phyloP scores from a whole-genome alignment of 2,113 vertebrate genomes.

The Ptilonorhynchus violaceus region DNA sequence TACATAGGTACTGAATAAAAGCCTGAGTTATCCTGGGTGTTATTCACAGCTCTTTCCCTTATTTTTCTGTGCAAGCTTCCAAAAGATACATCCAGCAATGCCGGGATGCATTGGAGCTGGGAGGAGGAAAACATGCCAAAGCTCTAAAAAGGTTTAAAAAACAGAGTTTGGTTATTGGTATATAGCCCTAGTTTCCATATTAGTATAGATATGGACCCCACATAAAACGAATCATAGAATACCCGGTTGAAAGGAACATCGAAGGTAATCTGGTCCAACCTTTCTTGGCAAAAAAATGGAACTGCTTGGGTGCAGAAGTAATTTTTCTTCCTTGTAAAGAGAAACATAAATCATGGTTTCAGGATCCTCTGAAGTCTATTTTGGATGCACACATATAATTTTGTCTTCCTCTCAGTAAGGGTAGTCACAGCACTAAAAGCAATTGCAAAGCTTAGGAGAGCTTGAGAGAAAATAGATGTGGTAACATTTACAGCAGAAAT shows the following conservation, averaged over 20 bases:
- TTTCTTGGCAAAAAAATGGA: not conserved
- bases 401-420: not conserved
- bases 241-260: not conserved
- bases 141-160: not conserved
- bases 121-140: not conserved
- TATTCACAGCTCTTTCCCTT: not conserved
- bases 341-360: not conserved
- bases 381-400: not conserved
- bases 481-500: not conserved
- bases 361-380: not conserved
- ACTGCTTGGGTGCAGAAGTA: not conserved
- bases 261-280: not conserved
- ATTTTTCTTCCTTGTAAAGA: not conserved
- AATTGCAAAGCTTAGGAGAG: not conserved
- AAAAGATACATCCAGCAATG: not conserved
- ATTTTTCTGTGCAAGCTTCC: not conserved
- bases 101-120: not conserved
- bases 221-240: not conserved
- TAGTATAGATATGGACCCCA: not conserved
- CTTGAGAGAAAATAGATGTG: not conserved
- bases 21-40: not conserved
- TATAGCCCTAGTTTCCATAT: not conserved
- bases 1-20: not conserved
- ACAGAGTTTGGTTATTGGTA: not conserved
- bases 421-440: not conserved